These are phyloP conservation scores for Calliphora vicina DNA, from an alignment of 1,140 invertebrate genomes.

Conservation along the genomic window DNA sequence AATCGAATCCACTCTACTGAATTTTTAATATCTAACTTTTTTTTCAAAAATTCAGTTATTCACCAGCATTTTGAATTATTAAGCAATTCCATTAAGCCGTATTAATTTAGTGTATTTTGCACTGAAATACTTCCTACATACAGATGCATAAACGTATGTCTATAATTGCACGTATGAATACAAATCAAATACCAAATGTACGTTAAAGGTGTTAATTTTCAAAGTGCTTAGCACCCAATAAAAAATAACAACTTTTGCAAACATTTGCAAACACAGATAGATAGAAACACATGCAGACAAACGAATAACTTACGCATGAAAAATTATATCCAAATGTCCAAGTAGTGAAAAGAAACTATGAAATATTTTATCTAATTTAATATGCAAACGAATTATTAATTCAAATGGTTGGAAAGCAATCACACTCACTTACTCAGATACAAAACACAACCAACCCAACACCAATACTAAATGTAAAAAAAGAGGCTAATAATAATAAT, in stretches of 20 bases:
- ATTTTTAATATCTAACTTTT: neutral
- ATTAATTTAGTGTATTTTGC: neutral
- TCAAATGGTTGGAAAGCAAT: neutral
- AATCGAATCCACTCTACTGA: no score
- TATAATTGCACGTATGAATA: neutral
- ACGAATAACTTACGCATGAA: neutral
- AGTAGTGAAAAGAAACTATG: neutral
- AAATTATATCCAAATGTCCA: neutral
- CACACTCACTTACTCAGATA: neutral
- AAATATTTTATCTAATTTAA: conserved; percentile 24
- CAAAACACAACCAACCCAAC: neutral
- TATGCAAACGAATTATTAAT: conserved; percentile 29
- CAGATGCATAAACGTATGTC: neutral
- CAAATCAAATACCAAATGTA: neutral
- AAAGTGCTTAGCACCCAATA: conserved; percentile 32
- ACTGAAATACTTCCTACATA: neutral
- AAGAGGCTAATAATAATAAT: neutral
- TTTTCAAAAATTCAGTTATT: neutral
- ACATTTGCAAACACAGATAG: neutral
- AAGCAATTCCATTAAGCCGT: neutral
- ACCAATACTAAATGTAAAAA: neutral
- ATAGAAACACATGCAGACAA: no score
- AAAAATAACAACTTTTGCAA: neutral
- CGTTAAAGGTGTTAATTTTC: conserved; percentile 20
- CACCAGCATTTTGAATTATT: neutral